Base-by-base conservation (phyloP, 23 tunicate genomes). In the Corella eumyota region DNA sequence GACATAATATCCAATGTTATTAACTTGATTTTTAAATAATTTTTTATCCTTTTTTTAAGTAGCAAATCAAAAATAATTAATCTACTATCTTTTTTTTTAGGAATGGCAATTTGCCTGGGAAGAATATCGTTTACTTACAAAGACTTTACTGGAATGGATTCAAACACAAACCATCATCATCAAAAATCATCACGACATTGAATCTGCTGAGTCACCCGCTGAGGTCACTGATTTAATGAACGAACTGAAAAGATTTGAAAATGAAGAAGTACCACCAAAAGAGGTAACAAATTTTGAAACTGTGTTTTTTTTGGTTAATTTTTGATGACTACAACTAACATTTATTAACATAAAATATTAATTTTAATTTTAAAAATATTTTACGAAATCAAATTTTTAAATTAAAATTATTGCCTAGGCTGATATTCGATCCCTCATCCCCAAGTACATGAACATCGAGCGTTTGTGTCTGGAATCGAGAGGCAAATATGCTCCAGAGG, bases 61-160 rank as follows among this genome's bases (percentile, higher is more conserved):
- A n/a, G n/a, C n/a, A n/a, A n/a, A n/a, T n/a, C n/a, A n/a, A n/a
- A n/a, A n/a, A n/a, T n/a, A n/a, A n/a, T n/a, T n/a, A n/a, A n/a
- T n/a, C n/a, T n/a, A n/a, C n/a, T n/a, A n/a, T n/a, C 13, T 0
- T 22, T 64, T 0, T n/a, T 17, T 38, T 6, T 36, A 82, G 82
- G 92, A 90, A 62, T 90, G 97, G 97, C 54, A 50, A 23, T 80
- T 56, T 44, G 58, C 68, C 5, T 76, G 81, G 83, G 79, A 75
- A 27, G 91, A 80, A 52, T 90, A 90, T 37, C 64, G 76, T 29
- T 32, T 83, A 27, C 71, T 90, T 23, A 66, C 51, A 22, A 64
- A 74, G 11, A 45, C 90, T 2, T 45, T 90, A 0, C 35, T 81
- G 34, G 84, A 90, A 65, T 90, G 97, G 97, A 74, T 76, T 37